Evolutionary conservation across 2,888 invertebrate genomes (phyloP), one percentile per base, ranked within the genome.

Genomic region (Stenodera caucasica): DNA sequence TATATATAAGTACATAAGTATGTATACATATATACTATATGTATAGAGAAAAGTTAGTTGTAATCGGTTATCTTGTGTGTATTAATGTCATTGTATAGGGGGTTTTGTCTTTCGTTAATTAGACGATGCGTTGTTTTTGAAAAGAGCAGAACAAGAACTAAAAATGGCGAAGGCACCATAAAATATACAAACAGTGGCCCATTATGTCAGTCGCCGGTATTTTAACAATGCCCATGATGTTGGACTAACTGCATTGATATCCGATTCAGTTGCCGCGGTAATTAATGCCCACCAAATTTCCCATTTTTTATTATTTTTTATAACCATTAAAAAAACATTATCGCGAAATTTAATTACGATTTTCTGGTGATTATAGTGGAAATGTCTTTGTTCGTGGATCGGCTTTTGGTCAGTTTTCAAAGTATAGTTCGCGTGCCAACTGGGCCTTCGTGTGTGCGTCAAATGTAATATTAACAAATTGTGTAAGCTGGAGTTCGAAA

Each of bases 1-100:
- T 76, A 75, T n/a, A n/a, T n/a, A 77, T 76, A 77, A 77, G 78
- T 77, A 77, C 76, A n/a, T n/a, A n/a, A n/a, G n/a, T n/a, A n/a
- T n/a, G n/a, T n/a, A n/a, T n/a, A n/a, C n/a, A n/a, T n/a, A n/a
- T n/a, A n/a, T n/a, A n/a, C n/a, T n/a, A 40, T 4, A 5, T 40
- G 18, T 40, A 18, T 40, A 40, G 18, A 40, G 40, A 21, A 40
- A 40, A 40, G 40, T 18, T 40, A 11, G 40, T 21, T 40, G 40
- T 40, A 15, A 40, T 40, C 40, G 15, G 15, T 40, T 40, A 40
- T 18, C 40, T 11, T 7, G 15, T 40, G 40, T 40, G 7, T 18
- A 40, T 40, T 15, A 18, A 9, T 40, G 15, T 40, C 68, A 73
- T 72, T 76, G 73, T 75, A 72, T 69, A 69, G 73, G 70, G 72